Percentiles rank a stretch among this genome's conserved stretches.
Conservation (phyloP, 1,140 invertebrate species). For the Philopotamus ludificatus region DNA sequence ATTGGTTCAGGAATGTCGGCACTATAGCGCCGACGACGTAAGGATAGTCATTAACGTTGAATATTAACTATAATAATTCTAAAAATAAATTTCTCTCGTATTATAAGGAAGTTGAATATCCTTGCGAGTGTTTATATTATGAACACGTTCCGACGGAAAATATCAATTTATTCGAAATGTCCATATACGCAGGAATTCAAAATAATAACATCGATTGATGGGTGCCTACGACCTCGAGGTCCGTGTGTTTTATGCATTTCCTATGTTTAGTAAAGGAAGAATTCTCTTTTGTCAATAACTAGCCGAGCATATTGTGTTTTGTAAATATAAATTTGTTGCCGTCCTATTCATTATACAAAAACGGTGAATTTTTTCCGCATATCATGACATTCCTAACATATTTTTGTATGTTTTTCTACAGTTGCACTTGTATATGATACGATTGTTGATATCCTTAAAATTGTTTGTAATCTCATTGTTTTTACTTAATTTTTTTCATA, state of each 20-base stretch:
- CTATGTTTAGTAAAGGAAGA: background rate
- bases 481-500: background rate
- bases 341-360: background rate
- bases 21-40: no score
- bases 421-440: background rate
- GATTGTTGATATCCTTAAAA: background rate
- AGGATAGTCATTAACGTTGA: no score
- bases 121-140: no score
- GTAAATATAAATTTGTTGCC: conserved; percentile 1
- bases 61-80: no score
- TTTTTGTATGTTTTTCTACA: conserved; percentile 17
- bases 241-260: background rate
- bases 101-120: no score
- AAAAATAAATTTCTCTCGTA: no score
- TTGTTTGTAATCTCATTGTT: background rate
- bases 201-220: conserved; percentile 36
- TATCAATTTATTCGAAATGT: no score
- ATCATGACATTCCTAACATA: conserved; percentile 35
- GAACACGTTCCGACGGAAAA: no score
- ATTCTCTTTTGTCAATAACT: background rate
- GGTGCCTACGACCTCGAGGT: conserved; percentile 27
- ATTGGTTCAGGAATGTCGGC: no score
- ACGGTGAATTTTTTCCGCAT: background rate
- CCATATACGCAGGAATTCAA: background rate
- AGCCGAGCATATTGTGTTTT: background rate